Evolutionary conservation across 2,113 vertebrate genomes (phyloP), one percentile per base, ranked within the genome.

Genomic region (Eurypyga helias): DNA sequence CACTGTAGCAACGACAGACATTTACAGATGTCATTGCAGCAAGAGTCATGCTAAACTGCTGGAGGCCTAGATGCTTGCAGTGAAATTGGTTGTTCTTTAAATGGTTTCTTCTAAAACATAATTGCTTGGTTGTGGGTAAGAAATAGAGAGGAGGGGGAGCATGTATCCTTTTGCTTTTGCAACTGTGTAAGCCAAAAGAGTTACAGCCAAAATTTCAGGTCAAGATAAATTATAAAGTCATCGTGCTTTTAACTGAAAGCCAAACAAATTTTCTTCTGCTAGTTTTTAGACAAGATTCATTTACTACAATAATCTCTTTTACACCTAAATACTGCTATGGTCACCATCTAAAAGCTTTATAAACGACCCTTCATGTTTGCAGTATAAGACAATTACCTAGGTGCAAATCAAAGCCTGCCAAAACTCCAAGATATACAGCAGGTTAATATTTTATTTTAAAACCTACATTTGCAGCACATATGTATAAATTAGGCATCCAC

Each of bases 41-140:
- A 88, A 95, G 71, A 92, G 80, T 76, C 95, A 77, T 65, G 84
- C 84, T 85, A 89, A 97, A 94, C 97, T 94, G 96, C 77, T 98
- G 97, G 97, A 95, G 69, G 89, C 91, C 95, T 33, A 76, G 84
- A 95, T 17, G 58, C 97, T 97, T 77, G 90, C 93, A 71, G 96
- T 92, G 97, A 98, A 97, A 97, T 90, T 95, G 95, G 92, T 96
- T 86, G 48, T 97, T 93, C 87, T 96, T 96, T 96, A 98, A 98
- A 97, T 82, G 58, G 54, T 83, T 96, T 96, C 91, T 91, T 97
- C 95, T 97, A 95, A 97, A 97, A 97, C 33, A 67, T 93, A 97
- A 98, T 98, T 98, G 88, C 89, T 97, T 98, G 80, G 82, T 94
- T 96, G 93, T 91, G 65, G 89, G 51, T 97, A 97, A 96, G 96